phyloP scores from a whole-genome alignment of 2,797 vertebrate genomes.

The Sebastes ruberrimus region DNA sequence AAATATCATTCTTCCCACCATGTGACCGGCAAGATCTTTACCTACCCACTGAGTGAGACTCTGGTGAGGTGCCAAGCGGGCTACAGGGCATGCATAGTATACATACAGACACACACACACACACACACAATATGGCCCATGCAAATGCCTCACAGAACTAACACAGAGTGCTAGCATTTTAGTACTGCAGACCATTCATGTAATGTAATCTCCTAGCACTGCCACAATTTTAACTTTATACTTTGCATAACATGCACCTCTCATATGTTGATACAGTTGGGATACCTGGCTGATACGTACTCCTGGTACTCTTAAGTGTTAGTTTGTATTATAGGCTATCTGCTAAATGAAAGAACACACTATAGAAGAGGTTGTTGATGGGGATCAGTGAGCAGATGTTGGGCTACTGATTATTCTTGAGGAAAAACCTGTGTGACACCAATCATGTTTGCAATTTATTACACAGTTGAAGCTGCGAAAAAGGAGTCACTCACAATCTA shows the following conservation, averaged over 20 bases:
- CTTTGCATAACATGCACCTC: neutral
- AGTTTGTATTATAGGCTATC: neutral
- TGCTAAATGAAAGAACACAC: neutral
- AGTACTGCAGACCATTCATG: neutral
- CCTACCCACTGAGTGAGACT: conserved; percentile 16
- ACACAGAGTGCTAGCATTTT: neutral
- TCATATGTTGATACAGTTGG: neutral
- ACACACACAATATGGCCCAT: neutral
- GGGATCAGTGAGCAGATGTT: neutral
- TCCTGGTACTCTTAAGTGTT: neutral
- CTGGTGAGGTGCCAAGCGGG: conserved; percentile 14
- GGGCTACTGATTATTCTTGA: neutral
- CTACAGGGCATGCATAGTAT: neutral
- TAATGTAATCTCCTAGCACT: neutral
- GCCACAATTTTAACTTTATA: neutral
- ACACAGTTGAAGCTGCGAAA: neutral
- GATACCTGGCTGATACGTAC: neutral
- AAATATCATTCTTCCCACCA: neutral
- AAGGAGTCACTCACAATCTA: neutral
- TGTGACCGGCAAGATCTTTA: conserved; percentile 9
- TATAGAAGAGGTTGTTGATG: neutral
- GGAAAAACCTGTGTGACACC: neutral
- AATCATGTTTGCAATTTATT: neutral
- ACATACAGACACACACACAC: neutral
- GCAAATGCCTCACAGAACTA: neutral